Conservation (phyloP, 2,797 vertebrate genomes). For the Chrysocyon brachyurus region DNA sequence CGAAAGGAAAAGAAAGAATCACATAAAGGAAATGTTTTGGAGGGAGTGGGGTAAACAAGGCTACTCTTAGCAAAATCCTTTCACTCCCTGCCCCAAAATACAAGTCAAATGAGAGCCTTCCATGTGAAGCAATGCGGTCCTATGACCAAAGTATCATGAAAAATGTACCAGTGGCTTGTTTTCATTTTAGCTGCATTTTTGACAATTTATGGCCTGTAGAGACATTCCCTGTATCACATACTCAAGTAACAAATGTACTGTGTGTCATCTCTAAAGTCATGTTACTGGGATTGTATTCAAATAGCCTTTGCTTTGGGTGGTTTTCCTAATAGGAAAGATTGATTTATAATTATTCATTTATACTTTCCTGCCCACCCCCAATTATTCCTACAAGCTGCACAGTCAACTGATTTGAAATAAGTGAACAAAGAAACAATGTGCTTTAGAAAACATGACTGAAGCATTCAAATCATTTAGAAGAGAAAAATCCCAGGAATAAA, state of each 20-base stretch:
- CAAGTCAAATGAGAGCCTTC: constrained; percentile 9
- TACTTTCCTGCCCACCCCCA: not conserved
- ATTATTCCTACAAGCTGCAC: constrained; percentile 27
- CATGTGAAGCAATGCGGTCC: not conserved
- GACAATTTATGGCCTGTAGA: not conserved
- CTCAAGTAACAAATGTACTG: not conserved
- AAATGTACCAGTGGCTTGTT: constrained; percentile 22
- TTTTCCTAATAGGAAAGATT: constrained; percentile 40
- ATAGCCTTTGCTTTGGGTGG: not conserved
- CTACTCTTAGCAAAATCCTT: not conserved
- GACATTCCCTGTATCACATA: not conserved
- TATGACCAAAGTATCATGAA: not conserved
- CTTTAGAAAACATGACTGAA: constrained; percentile 27
- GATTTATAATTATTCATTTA: constrained; percentile 45
- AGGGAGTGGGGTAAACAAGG: not conserved
- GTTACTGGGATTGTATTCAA: not conserved
- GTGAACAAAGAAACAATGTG: constrained; percentile 56
- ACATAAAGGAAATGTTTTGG: not conserved
- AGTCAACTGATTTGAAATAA: constrained; percentile 16
- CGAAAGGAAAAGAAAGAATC: not conserved
- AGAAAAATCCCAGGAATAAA: constrained; percentile 42
- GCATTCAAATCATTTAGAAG: constrained; percentile 37
- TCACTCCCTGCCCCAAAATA: constrained; percentile 12
- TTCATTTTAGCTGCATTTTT: constrained; percentile 54
- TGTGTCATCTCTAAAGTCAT: not conserved